These are phyloP conservation scores for Calephelis nemesis DNA, from an alignment of 1,140 invertebrate genomes.

Conservation along the genomic window DNA sequence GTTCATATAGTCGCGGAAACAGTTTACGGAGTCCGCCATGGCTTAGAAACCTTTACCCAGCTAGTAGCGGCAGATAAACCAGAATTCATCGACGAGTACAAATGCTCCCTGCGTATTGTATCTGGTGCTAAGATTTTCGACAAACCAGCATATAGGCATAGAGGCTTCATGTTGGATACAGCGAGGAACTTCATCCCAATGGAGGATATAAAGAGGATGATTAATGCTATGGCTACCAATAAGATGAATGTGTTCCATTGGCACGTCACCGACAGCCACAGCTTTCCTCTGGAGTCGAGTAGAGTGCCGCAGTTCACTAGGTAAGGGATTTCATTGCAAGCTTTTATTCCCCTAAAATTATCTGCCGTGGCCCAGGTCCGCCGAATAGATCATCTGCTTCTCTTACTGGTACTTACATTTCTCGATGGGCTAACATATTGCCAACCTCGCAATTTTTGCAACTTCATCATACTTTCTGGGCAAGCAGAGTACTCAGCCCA, in stretches of 20 bases:
- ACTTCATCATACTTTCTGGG: too few species aligned
- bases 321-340: constrained; percentile 49
- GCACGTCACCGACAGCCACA: constrained; percentile 92
- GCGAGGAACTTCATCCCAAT: constrained; percentile 87
- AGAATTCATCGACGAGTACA: constrained; percentile 38
- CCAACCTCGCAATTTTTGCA: too few species aligned
- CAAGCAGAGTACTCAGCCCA: too few species aligned
- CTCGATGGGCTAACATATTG: too few species aligned
- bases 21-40: constrained; percentile 88
- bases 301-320: constrained; percentile 87
- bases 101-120: constrained; percentile 54
- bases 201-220: constrained; percentile 82
- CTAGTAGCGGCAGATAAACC: constrained; percentile 78
- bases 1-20: constrained; percentile 83
- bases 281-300: constrained; percentile 88
- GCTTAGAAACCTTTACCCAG: constrained; percentile 87
- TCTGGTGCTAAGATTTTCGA: constrained; percentile 81
- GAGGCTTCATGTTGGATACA: constrained; percentile 88
- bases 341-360: too few species aligned
- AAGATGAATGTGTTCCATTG: constrained; percentile 94
- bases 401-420: too few species aligned
- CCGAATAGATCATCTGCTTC: too few species aligned
- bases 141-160: constrained; percentile 84
- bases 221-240: constrained; percentile 89
- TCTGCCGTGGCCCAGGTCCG: too few species aligned